Evolutionary conservation across 2,888 invertebrate genomes (phyloP).

Genomic region (Harmothoe impar): DNA sequence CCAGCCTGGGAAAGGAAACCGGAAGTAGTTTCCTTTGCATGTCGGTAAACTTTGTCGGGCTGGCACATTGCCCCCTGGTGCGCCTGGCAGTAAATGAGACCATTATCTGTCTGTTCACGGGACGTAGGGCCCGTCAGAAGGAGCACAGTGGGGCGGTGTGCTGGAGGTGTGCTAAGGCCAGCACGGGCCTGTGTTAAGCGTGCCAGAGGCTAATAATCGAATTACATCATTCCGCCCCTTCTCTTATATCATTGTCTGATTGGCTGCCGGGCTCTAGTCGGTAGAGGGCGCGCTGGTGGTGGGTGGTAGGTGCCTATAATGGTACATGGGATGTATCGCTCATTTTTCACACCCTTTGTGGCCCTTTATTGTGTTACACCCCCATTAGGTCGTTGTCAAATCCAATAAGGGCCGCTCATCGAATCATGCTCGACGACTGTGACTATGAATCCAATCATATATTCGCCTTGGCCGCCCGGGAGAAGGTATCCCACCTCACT

Average conservation of each 20-base stretch:
- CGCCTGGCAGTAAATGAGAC: not conserved
- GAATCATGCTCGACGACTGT: slow-evolving; percentile 25
- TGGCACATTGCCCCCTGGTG: not conserved
- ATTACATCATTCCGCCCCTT: slow-evolving; percentile 2
- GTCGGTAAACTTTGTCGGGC: not conserved
- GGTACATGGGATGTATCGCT: slow-evolving; percentile 28
- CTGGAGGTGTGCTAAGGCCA: not conserved
- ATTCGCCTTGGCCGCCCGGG: not conserved
- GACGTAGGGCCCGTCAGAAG: not conserved
- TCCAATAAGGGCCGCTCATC: slow-evolving; percentile 33
- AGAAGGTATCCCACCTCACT: not conserved
- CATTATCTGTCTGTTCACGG: not conserved
- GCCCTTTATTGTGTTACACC: not conserved
- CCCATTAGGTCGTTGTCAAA: slow-evolving; percentile 50
- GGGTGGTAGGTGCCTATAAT: not conserved
- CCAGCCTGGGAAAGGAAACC: not conserved
- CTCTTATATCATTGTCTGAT: not conserved
- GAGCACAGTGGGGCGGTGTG: not conserved
- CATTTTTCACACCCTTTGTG: slow-evolving; percentile 43
- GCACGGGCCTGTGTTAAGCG: not conserved
- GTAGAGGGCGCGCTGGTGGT: not conserved
- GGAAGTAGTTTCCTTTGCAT: not conserved
- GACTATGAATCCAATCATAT: slow-evolving; percentile 2
- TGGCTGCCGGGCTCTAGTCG: not conserved
- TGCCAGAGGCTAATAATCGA: not conserved